Conservation (phyloP, 2,888 invertebrate genomes). For the Laspeyria flexula region DNA sequence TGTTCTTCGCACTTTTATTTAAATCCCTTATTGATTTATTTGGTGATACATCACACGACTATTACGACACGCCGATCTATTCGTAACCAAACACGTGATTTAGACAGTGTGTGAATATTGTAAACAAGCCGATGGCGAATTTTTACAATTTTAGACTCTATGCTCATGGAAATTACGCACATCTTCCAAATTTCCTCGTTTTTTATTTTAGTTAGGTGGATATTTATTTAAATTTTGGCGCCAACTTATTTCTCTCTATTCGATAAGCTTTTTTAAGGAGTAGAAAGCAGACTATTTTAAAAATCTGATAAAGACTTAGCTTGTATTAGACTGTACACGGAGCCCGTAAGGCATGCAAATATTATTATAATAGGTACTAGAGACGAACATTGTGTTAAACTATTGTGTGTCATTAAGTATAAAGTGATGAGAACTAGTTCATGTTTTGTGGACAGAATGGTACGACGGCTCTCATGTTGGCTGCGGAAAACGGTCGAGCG, state of each 20-base stretch:
- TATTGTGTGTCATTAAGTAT: no score
- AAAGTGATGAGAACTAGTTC: no score
- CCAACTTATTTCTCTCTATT: neutral
- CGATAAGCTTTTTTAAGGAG: no score
- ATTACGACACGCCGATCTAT: neutral
- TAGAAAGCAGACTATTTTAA: no score
- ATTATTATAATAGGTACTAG: no score
- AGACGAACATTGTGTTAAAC: no score
- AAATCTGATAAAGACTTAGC: no score
- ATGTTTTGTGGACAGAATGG: conserved; percentile 89
- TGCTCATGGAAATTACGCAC: no score
- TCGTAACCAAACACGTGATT: neutral
- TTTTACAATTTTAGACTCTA: neutral
- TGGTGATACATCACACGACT: neutral
- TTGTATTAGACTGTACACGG: no score
- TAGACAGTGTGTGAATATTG: neutral
- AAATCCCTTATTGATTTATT: neutral
- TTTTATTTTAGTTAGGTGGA: no score
- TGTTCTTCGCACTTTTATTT: neutral
- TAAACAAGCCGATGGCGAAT: neutral
- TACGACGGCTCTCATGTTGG: conserved; percentile 96
- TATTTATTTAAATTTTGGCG: neutral
- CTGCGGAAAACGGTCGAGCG: conserved; percentile 93
- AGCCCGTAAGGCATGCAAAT: no score
- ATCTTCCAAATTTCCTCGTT: no score